Evolutionary conservation across 2,888 invertebrate genomes (phyloP), one percentile per base, ranked within the genome.

Genomic region (Macropis europaea): DNA sequence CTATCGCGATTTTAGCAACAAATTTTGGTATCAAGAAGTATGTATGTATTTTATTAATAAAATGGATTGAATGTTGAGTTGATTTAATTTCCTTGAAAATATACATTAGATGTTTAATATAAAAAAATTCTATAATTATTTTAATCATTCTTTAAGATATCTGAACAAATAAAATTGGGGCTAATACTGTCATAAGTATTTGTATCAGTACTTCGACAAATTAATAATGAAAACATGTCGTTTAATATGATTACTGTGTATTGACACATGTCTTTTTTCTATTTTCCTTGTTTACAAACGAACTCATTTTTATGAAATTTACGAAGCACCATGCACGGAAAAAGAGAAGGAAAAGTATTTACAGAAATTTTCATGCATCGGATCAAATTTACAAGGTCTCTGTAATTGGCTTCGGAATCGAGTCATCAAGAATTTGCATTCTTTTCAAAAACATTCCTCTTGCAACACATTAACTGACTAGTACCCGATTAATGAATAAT

Each of bases 301-400:
- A n/a, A n/a, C n/a, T n/a, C n/a, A 45, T 15, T 48, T 26, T 32
- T 9, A 54, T 6, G 22, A 62, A 47, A 54, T 62, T 42, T 47
- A 47, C 28, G 45, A 66, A 66, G 68, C 42, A 11, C 50, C 54
- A 62, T 68, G 68, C 62, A 68, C 36, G 54, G 30, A 62, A 42
- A 56, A 30, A 43, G 36, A 52, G n/a, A 42, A 52, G 32, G 40
- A 13, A 38, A 28, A 26, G 42, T 64, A 74, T 74, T 50, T 64
- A 52, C 52, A 69, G 43, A 64, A 53, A 64, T 45, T 47, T 36
- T 75, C 57, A 66, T 69, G 63, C 60, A 43, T 26, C 48, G 60
- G 6, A 34, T 59, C 1, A 15, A 38, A 38, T 63, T 47, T 57
- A 40, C 32, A 63, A 63, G 1, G 22, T 3, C 15, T n/a, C 17